Evolutionary conservation across 2,888 invertebrate genomes (phyloP), one percentile per base, ranked within the genome.

Genomic region (Ormyrus labotus): DNA sequence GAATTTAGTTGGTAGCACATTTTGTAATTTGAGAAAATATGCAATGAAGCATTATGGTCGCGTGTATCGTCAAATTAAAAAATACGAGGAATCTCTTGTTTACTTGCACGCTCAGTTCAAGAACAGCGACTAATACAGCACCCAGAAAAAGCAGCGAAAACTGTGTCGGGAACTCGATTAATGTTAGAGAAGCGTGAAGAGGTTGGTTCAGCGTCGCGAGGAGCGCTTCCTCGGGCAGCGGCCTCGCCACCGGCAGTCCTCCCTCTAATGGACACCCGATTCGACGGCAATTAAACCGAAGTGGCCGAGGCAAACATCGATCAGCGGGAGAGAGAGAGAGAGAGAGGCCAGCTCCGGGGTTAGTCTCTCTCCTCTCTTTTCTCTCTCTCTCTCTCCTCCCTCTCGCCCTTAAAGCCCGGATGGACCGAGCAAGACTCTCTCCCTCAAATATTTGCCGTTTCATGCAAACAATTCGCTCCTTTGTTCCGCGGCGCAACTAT

Each of bases 401-500:
- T 58, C 61, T 51, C 50, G 5, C 13, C 45, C 51, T 47, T 34
- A 8, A 8, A n/a, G 48, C 11, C 10, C 69, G 50, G 48, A 45
- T n/a, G 7, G n/a, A 45, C 57, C 83, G 77, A 81, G 78, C 58
- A 74, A 57, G 57, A 68, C 74, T 50, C 67, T 57, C 57, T 73
- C 84, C 85, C 84, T 89, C 90, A 90, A 90, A 90, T 90, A 90
- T 90, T 90, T 90, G 88, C 88, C 85, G 84, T 86, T 85, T 85
- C 85, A 86, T 84, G 86, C 87, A 89, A 88, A 88, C 89, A 87
- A 84, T 84, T 73, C 79, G 64, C 64, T 68, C 34, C 84, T 88
- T 89, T 90, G 90, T 90, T 90, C 89, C 87, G 85, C 84, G 86
- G 89, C 87, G 90, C 87, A 89, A 90, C 89, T 88, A 89, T 89